phyloP scores from a whole-genome alignment of 1,140 invertebrate species.

The Uloborus diversus region DNA sequence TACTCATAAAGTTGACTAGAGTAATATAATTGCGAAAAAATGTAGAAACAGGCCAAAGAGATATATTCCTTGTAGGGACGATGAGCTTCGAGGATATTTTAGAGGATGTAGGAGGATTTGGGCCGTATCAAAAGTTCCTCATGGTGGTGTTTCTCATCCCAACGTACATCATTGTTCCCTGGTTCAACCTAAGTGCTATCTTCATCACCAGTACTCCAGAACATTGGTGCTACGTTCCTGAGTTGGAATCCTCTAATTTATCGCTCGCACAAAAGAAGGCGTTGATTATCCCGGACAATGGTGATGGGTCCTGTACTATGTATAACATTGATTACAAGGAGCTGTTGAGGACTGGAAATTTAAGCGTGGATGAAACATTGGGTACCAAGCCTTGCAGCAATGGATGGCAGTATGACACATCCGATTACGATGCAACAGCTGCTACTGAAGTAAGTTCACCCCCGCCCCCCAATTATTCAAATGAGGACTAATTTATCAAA shows the following conservation, averaged over 20 bases:
- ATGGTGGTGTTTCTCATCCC: conserved; percentile 43
- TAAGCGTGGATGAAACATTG: background rate
- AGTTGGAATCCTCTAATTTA: conserved; percentile 66
- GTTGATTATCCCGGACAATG: conserved; percentile 22
- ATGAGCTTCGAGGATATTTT: conserved; percentile 72
- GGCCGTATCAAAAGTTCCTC: conserved; percentile 69
- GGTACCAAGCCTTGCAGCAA: conserved; percentile 1
- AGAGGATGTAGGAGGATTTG: conserved; percentile 71
- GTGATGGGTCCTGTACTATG: background rate
- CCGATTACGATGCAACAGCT: conserved; percentile 25
- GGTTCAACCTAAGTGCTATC: conserved; percentile 65
- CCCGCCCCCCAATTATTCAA: background rate
- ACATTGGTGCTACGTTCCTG: conserved; percentile 70
- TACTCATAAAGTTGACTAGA: too few species aligned
- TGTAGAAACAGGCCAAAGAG: too few species aligned
- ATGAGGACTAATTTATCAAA: too few species aligned
- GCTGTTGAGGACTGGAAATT: background rate
- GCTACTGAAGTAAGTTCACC: conserved; percentile 3
- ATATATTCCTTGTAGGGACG: too few species aligned
- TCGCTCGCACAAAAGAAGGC: conserved; percentile 62
- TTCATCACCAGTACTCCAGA: conserved; percentile 69
- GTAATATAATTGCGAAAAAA: too few species aligned
- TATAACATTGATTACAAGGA: conserved; percentile 11
- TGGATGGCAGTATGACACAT: conserved; percentile 19
- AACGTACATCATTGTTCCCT: conserved; percentile 35